Conservation (phyloP, 2,113 vertebrate genomes). For the Pterocles gutturalis region DNA sequence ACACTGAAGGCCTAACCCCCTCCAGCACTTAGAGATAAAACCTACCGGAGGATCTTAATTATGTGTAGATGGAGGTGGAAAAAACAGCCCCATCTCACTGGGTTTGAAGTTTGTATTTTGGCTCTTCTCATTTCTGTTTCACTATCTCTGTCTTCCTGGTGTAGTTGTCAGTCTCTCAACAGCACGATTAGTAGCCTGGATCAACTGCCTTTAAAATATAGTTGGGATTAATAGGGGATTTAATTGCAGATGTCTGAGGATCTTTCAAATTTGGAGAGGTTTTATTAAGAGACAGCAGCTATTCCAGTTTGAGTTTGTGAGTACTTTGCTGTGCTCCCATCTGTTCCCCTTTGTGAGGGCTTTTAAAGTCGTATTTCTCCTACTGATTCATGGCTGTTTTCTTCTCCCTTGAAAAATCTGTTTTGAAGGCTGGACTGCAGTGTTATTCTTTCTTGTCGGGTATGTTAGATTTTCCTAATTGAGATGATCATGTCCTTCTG, state of each 20-base stretch:
- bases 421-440: background rate
- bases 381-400: constrained; percentile 19
- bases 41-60: constrained; percentile 22
- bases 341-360: constrained; percentile 12
- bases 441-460: accelerated
- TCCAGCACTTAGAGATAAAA: constrained; percentile 56
- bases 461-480: background rate
- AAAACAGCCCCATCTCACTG: background rate
- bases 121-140: background rate
- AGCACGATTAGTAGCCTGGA: background rate
- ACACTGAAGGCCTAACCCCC: constrained; percentile 51
- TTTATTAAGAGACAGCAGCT: constrained; percentile 23
- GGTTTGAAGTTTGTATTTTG: constrained; percentile 13
- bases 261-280: constrained; percentile 38
- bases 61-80: background rate
- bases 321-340: background rate
- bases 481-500: background rate
- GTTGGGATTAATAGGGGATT: constrained; percentile 42
- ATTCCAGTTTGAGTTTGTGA: constrained; percentile 42
- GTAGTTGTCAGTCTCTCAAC: background rate
- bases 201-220: constrained; percentile 44
- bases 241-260: constrained; percentile 39
- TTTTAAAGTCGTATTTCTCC: constrained; percentile 46
- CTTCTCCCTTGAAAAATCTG: background rate
- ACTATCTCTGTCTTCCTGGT: background rate